A percentile compares a stretch with the other conserved stretches of the same genome.
Evolutionary conservation across 2,888 invertebrate genomes (phyloP).

Genomic region (Chrysina gloriosa): DNA sequence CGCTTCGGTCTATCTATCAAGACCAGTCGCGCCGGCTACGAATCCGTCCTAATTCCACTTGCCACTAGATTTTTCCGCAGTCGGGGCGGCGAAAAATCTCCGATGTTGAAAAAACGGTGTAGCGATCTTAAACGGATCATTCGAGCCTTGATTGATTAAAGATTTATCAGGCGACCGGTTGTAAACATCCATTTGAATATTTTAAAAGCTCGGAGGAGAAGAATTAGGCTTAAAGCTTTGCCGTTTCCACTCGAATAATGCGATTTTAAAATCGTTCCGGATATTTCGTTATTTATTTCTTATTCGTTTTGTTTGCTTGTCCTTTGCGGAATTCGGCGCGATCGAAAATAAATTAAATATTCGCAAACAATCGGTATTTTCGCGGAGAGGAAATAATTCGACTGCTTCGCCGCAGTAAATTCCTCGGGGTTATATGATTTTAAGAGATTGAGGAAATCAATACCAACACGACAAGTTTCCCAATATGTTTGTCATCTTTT

Average conservation of each 20-base stretch:
- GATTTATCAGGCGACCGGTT: neutral
- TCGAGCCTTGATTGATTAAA: constrained; percentile 6
- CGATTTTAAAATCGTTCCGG: neutral
- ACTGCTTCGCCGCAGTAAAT: too few species aligned
- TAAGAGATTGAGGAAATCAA: too few species aligned
- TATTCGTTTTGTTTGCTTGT: too few species aligned
- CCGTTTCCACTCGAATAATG: neutral
- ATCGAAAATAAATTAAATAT: too few species aligned
- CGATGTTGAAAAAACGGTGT: neutral
- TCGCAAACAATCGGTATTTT: too few species aligned
- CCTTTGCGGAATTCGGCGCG: too few species aligned
- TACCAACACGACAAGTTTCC: too few species aligned
- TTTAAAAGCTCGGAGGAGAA: neutral
- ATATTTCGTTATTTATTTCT: neutral
- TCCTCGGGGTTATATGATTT: too few species aligned
- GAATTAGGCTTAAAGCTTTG: neutral
- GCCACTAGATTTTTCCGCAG: constrained; percentile 34
- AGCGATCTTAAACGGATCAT: constrained; percentile 21
- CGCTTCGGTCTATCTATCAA: constrained; percentile 59
- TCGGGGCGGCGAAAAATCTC: constrained; percentile 16
- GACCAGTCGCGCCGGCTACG: constrained; percentile 48
- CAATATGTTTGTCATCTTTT: too few species aligned
- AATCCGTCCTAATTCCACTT: constrained; percentile 25
- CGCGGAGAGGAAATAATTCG: too few species aligned
- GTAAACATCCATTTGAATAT: constrained; percentile 19